Base-by-base conservation (phyloP, 2,888 invertebrate species). In the Scelioninae gen. 1 region DNA sequence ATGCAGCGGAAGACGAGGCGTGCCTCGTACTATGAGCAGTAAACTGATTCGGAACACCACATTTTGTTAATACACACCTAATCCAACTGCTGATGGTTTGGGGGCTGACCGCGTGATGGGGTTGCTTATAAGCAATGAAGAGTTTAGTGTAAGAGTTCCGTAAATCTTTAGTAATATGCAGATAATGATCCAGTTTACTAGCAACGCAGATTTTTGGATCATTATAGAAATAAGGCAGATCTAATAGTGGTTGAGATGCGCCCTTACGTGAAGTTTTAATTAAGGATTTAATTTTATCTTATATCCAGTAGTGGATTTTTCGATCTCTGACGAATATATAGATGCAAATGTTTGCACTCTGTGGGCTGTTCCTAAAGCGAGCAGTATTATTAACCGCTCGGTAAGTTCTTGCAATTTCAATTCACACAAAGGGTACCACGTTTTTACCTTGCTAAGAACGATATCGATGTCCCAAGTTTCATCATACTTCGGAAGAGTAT, bases 231-330 rank as follows among this genome's bases (percentile, higher is more conserved):
- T 9, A 68, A 16, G 69, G 69, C 15, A 40, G 29, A 16, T 58
- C 38, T 34, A 58, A 23, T 5, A 69, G n/a, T 29, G 71, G 71
- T 51, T 71, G 71, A 15, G 60, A 29, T n/a, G 51, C 49, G 6
- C 60, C 60, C 15, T 31, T 58, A 40, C 51, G 71, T 0, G 60
- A 58, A 9, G 40, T 76, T 11, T 76, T 74, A 43, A 76, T 38
- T 1, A 23, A 38, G 38, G 38, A 38, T 11, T 66, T 8, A 56
- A 10, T 51, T 38, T 32, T 49, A 60, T 45, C 0, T 10, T 38
- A 7, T 60, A 71, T 8, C 58, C 58, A 8, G 13, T 38, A 4
- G 0, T 10, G 1, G 68, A 43, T 10, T 8, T 13, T 2, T n/a
- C 15, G 5, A 68, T 68, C 9, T 68, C 55, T 7, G 68, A 58